These are phyloP conservation scores for Malurus elegans DNA, from an alignment of 2,113 vertebrate genomes.

Conservation along the genomic window DNA sequence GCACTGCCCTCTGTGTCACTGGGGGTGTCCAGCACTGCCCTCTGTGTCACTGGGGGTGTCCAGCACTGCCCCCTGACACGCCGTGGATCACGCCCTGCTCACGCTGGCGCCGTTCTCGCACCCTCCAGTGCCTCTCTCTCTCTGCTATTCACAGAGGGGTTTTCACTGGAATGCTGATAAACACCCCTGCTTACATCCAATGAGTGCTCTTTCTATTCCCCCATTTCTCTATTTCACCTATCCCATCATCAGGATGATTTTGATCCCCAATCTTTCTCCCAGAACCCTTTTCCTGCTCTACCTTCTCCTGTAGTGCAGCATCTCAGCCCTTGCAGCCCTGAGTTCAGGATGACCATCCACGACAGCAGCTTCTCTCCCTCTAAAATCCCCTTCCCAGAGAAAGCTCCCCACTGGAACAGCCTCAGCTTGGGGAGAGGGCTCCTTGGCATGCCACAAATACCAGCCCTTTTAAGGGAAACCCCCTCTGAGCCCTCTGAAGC, in stretches of 20 bases:
- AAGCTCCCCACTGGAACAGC: background rate
- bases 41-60: background rate
- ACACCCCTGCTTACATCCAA: background rate
- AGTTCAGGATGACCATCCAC: fast-evolving
- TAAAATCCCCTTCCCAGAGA: background rate
- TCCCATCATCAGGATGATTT: background rate
- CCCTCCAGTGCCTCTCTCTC: background rate
- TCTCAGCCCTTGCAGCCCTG: background rate
- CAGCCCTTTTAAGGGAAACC: slow-evolving; percentile 60
- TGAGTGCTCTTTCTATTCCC: background rate
- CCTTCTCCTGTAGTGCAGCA: background rate
- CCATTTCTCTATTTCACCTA: background rate
- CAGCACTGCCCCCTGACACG: background rate
- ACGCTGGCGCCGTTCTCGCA: fast-evolving
- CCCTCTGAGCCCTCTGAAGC: fast-evolving
- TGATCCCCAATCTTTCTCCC: background rate
- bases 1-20: background rate
- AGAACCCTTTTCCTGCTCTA: background rate
- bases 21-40: background rate
- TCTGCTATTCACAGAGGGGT: background rate
- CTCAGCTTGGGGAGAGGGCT: slow-evolving; percentile 12
- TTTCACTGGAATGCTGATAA: background rate
- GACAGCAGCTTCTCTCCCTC: background rate
- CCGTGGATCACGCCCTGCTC: fast-evolving
- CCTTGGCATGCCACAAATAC: background rate